Evolutionary conservation across 2,888 invertebrate species (phyloP).

Genomic region (Acrobasis repandana): DNA sequence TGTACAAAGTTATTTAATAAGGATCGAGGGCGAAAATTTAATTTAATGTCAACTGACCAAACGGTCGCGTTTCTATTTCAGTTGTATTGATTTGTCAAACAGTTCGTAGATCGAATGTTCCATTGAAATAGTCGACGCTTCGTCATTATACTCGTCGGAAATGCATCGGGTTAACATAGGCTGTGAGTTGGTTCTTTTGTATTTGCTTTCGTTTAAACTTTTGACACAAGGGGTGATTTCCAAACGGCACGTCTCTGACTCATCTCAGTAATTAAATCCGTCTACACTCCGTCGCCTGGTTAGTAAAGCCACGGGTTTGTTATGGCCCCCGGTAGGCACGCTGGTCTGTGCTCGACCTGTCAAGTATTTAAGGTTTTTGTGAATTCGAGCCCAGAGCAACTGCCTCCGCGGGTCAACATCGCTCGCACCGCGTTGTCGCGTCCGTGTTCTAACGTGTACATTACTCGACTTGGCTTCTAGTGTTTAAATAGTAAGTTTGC

Average conservation of each 20-base stretch:
- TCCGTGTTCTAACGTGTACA: constrained; percentile 69
- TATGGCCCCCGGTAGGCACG: constrained; percentile 28
- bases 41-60: constrained; percentile 62
- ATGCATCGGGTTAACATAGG: constrained; percentile 72
- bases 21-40: constrained; percentile 71
- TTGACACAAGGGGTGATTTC: constrained; percentile 63
- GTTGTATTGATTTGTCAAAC: constrained; percentile 58
- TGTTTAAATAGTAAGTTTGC: constrained; percentile 64
- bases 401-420: constrained; percentile 46
- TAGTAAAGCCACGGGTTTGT: constrained; percentile 52
- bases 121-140: constrained; percentile 57
- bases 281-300: constrained; percentile 78
- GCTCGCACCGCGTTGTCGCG: constrained; percentile 66
- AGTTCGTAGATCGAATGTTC: constrained; percentile 56
- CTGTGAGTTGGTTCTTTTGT: constrained; percentile 80
- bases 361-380: constrained; percentile 28
- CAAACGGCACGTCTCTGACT: constrained; percentile 79
- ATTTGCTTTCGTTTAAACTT: constrained; percentile 64
- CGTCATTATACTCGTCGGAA: constrained; percentile 52
- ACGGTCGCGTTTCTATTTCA: constrained; percentile 62
- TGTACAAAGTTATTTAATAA: constrained; percentile 84
- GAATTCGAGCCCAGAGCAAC: constrained; percentile 8
- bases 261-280: constrained; percentile 78
- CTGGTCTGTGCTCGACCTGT: constrained; percentile 25
- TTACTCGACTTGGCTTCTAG: constrained; percentile 78